Evolutionary conservation across 2,113 vertebrate species (phyloP), one percentile per base, ranked within the genome.

Genomic region (Mellivora capensis): DNA sequence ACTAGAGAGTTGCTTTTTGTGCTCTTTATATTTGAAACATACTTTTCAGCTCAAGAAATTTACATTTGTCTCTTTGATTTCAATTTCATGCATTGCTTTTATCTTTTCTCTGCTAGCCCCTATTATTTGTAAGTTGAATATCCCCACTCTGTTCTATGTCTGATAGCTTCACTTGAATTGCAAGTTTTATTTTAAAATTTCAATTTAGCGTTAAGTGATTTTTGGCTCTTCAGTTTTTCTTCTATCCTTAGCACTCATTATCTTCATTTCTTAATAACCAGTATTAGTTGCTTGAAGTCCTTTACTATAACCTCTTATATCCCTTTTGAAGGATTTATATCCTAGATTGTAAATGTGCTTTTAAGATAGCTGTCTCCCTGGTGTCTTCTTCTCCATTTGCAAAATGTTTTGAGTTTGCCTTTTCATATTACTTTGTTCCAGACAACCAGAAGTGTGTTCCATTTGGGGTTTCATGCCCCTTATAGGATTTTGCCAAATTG

Each of bases 21-120:
- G 21, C 13, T 72, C 47, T 95, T 94, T 71, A n/a, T 92, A 64
- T 95, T 82, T 94, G 83, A 95, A 96, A 85, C 17, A 11, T 49
- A 62, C 57, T 94, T 91, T 92, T 82, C 52, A 90, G 52, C 67
- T 83, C 29, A 87, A 71, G 52, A 83, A 79, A 87, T 88, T 83
- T 84, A 82, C 61, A 59, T 69, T 86, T 90, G n/a, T 49, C 42
- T 52, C 54, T 91, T 83, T 62, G 29, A 79, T 90, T 96, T 84
- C 61, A 83, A 7, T 42, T 87, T 90, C 80, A 23, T 93, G 10
- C 57, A n/a, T 93, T 90, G 37, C 25, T 94, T 81, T 94, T 67
- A 62, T 52, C 27, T 77, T 91, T 82, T 61, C 79, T 81, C 12
- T 44, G 12, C 71, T n/a, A 67, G 29, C 29, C 29, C 12, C 72